These are phyloP conservation scores for Steinernema hermaphroditum DNA, from an alignment of 2,888 invertebrate genomes.

Conservation along the genomic window DNA sequence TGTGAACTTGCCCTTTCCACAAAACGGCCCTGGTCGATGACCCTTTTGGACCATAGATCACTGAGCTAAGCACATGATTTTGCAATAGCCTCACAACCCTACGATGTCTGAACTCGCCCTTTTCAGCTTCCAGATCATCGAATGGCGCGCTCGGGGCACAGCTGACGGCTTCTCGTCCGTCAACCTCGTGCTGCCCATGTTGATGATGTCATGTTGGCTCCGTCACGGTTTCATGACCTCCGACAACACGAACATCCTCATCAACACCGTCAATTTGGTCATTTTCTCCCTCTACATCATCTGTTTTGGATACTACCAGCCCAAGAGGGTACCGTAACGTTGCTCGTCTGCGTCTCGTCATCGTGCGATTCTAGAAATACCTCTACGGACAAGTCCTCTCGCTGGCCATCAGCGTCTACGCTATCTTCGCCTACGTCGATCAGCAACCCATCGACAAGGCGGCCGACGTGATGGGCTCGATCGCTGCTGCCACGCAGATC, in stretches of 20 bases:
- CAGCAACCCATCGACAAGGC: slow-evolving; percentile 38
- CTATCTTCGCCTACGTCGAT: slow-evolving; percentile 58
- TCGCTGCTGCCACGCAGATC: slow-evolving; percentile 63
- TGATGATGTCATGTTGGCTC: slow-evolving; percentile 62
- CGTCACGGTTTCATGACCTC: slow-evolving; percentile 59
- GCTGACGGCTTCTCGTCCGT: slow-evolving; percentile 65
- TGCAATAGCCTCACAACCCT: not conserved
- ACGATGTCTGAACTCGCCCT: not conserved
- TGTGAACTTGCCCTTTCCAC: too few relatives aligned
- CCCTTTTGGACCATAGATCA: too few relatives aligned
- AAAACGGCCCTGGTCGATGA: too few relatives aligned
- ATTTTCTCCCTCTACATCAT: slow-evolving; percentile 54
- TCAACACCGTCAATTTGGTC: slow-evolving; percentile 56
- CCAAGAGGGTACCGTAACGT: slow-evolving; percentile 50
- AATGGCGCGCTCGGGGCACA: slow-evolving; percentile 60
- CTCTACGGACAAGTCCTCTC: slow-evolving; percentile 54
- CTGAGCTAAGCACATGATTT: too few relatives aligned
- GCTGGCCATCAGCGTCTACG: slow-evolving; percentile 41
- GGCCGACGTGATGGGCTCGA: slow-evolving; percentile 56
- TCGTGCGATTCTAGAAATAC: slow-evolving; percentile 50
- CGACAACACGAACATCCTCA: slow-evolving; percentile 53
- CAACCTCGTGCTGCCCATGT: slow-evolving; percentile 58
- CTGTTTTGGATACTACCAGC: slow-evolving; percentile 62
- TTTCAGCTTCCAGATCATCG: slow-evolving; percentile 40
- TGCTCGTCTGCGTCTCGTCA: not conserved